These are phyloP conservation scores for Laterallus jamaicensis DNA, from an alignment of 2,113 vertebrate species.

Conservation along the genomic window DNA sequence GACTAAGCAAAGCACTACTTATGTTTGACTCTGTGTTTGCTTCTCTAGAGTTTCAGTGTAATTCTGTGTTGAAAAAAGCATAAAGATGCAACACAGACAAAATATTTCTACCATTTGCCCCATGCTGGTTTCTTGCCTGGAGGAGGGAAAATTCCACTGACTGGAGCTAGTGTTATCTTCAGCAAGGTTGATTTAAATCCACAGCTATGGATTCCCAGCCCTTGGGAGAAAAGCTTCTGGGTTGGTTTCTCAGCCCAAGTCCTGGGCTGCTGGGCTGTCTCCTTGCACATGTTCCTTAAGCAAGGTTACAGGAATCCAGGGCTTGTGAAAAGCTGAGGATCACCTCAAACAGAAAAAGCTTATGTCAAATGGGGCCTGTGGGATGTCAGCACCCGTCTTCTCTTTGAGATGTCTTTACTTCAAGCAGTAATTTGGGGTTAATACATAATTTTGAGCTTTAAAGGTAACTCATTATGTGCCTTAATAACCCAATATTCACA, in stretches of 20 bases:
- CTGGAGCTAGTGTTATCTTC: not conserved
- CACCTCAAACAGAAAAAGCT: not conserved
- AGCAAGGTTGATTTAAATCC: too few relatives aligned
- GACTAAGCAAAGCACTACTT: not conserved
- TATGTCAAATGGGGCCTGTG: not conserved
- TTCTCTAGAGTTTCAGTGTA: not conserved
- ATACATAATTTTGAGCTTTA: not conserved
- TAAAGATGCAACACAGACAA: not conserved
- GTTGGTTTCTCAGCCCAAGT: not conserved
- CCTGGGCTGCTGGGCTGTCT: not conserved
- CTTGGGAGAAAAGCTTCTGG: not conserved
- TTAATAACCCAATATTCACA: not conserved
- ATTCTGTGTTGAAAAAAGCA: not conserved
- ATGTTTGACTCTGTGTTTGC: not conserved
- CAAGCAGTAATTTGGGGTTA: not conserved
- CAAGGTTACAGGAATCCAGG: fast-evolving
- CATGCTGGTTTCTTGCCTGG: not conserved
- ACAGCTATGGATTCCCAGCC: not conserved
- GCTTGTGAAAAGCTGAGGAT: not conserved
- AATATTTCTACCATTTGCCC: not conserved
- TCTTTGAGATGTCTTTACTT: not conserved
- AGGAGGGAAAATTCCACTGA: not conserved
- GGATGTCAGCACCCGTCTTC: not conserved
- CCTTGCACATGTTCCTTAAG: not conserved
- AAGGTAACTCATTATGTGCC: not conserved